phyloP scores from a whole-genome alignment of 1,140 invertebrate genomes.

The Patella vulgata region DNA sequence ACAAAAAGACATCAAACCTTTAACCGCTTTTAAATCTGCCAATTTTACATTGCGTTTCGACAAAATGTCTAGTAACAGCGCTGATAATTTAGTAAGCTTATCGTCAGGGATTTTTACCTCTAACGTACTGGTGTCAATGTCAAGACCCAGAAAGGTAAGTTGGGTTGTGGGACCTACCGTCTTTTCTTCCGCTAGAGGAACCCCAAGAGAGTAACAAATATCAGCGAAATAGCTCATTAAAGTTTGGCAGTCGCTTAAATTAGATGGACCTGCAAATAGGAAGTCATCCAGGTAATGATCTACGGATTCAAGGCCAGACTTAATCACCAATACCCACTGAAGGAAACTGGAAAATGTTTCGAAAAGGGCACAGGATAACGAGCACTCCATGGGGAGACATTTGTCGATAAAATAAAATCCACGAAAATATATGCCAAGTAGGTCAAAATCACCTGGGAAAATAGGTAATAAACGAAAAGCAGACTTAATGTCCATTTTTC shows the following conservation, averaged over 20 bases:
- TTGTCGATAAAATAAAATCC: slow-evolving; percentile 7
- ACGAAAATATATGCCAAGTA: neutral
- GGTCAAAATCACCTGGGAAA: neutral
- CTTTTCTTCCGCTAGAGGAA: slow-evolving; percentile 6
- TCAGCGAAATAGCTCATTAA: neutral
- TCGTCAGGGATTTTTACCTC: too few species aligned
- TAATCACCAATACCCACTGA: neutral
- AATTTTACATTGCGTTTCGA: slow-evolving; percentile 5
- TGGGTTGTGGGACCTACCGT: neutral
- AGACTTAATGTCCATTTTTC: neutral
- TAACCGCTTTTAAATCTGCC: slow-evolving; percentile 26
- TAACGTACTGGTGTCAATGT: slow-evolving; percentile 8
- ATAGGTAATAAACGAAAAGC: too few species aligned
- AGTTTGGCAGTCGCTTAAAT: neutral
- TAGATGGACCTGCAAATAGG: slow-evolving; percentile 3
- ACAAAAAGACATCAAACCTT: slow-evolving; percentile 26
- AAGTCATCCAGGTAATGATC: slow-evolving; percentile 15
- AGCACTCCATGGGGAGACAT: slow-evolving; percentile 6
- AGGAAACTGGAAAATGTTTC: slow-evolving; percentile 3
- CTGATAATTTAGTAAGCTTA: slow-evolving; percentile 2
- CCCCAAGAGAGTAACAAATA: neutral
- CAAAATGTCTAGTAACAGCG: neutral
- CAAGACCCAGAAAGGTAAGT: slow-evolving; percentile 2
- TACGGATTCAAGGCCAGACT: neutral
- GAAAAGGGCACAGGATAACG: slow-evolving; percentile 5